Evolutionary conservation across 2,797 vertebrate species (phyloP).

Genomic region (Percopsis omiscomaycus): DNA sequence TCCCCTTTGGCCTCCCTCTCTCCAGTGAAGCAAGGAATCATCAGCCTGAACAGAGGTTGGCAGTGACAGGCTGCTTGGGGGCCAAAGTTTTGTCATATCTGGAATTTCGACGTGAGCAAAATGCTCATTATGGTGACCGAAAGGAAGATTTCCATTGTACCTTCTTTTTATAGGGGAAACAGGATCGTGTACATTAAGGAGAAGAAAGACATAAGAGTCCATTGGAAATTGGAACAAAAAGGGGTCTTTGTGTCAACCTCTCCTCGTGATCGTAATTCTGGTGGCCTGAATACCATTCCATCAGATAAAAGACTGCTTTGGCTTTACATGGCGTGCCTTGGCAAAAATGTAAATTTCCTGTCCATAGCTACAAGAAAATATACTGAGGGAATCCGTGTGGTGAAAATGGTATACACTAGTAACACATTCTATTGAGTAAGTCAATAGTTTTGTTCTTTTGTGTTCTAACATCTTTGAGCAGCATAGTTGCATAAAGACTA

Average conservation of each 20-base stretch:
- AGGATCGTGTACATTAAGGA: conserved; percentile 19
- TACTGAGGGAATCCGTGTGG: no score
- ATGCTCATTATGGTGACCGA: conserved; percentile 58
- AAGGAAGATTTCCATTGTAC: conserved; percentile 59
- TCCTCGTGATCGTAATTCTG: conserved; percentile 39
- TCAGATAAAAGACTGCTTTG: conserved; percentile 22
- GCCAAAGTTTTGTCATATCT: conserved; percentile 59
- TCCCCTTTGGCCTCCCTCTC: conserved; percentile 30
- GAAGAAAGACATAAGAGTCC: conserved; percentile 26
- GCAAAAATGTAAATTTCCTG: conserved; percentile 8
- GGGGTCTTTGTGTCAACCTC: conserved; percentile 7
- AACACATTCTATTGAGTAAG: no score
- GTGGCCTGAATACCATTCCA: conserved; percentile 32
- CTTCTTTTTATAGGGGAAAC: conserved; percentile 21
- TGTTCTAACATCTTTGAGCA: conserved; percentile 5
- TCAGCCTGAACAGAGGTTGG: conserved; percentile 54
- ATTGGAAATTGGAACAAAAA: conserved; percentile 10
- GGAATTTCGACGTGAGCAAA: conserved; percentile 63
- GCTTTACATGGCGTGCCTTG: conserved; percentile 16
- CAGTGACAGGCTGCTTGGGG: conserved; percentile 41
- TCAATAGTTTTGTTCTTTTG: background rate
- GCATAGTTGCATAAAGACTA: conserved; percentile 11
- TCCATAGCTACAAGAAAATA: background rate
- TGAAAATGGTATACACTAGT: no score
- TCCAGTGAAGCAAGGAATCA: conserved; percentile 53